Percentiles rank a stretch among this genome's conserved stretches.
Conservation (phyloP, 1,140 invertebrate genomes). For the Venustaconcha ellipsiformis region DNA sequence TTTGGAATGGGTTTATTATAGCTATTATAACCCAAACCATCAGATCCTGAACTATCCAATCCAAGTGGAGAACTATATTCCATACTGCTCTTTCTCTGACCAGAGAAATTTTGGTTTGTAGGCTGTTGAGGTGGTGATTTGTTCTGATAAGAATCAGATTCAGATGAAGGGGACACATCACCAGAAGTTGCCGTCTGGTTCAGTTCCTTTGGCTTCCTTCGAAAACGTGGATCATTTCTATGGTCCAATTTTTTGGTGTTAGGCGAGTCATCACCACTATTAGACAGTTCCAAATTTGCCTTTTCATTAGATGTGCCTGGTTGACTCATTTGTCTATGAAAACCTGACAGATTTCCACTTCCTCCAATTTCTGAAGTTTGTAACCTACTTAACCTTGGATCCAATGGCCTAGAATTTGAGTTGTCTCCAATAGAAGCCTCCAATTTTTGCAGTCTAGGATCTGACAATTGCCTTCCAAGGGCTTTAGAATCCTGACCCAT, state of each 20-base stretch:
- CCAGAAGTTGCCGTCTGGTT: background rate
- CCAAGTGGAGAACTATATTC: conserved; percentile 64
- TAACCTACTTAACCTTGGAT: too few species aligned
- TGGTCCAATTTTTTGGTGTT: conserved; percentile 57
- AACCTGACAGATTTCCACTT: too few species aligned
- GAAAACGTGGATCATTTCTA: conserved; percentile 64
- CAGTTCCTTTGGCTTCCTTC: conserved; percentile 42
- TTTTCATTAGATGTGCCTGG: conserved; percentile 14
- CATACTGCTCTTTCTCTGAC: conserved; percentile 54
- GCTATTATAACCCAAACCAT: conserved; percentile 52
- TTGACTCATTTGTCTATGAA: conserved; percentile 13
- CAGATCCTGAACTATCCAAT: conserved; percentile 32
- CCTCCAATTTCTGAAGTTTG: too few species aligned
- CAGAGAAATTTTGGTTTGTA: background rate
- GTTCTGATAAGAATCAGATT: too few species aligned
- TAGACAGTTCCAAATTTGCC: background rate
- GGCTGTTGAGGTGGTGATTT: too few species aligned
- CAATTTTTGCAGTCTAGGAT: too few species aligned
- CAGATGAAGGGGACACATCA: too few species aligned
- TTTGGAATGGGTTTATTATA: conserved; percentile 41
- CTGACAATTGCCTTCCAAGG: too few species aligned
- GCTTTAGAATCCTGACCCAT: conserved; percentile 8
- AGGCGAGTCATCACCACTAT: conserved; percentile 1
- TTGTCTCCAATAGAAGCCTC: too few species aligned
- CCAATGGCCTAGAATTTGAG: too few species aligned